Evolutionary conservation across 2,888 invertebrate species (phyloP).

Genomic region (Colletes collaris): DNA sequence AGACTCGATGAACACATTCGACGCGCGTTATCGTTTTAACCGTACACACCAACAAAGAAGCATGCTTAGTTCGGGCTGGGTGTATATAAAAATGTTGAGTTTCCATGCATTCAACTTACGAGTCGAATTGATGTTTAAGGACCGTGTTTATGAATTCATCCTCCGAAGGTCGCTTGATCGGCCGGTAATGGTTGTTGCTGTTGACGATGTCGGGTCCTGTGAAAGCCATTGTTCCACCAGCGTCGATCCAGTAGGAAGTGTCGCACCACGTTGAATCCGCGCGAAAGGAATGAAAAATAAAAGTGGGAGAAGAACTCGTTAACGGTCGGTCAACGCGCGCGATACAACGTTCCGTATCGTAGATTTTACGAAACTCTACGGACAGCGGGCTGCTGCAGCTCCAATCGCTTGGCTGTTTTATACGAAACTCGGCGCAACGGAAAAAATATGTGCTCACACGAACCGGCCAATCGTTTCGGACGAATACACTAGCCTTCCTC

Average conservation of each 20-base stretch:
- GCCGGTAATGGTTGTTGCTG: conserved; percentile 61
- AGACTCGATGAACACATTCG: too few relatives aligned
- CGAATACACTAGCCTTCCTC: conserved; percentile 37
- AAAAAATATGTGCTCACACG: conserved; percentile 51
- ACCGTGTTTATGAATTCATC: conserved; percentile 75
- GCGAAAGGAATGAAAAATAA: not conserved
- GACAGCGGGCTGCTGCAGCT: conserved; percentile 37
- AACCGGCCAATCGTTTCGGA: conserved; percentile 59
- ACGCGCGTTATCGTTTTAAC: too few relatives aligned
- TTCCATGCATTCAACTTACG: conserved; percentile 52
- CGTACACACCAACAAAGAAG: too few relatives aligned
- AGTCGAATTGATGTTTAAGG: conserved; percentile 68
- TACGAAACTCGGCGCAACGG: conserved; percentile 44
- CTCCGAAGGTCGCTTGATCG: conserved; percentile 72
- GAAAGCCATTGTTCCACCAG: conserved; percentile 71
- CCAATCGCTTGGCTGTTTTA: conserved; percentile 52
- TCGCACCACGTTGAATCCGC: not conserved
- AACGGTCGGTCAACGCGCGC: not conserved
- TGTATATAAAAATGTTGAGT: too few relatives aligned
- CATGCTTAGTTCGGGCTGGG: too few relatives aligned
- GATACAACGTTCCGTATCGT: conserved; percentile 3
- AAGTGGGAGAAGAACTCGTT: not conserved
- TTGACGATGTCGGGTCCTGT: conserved; percentile 61
- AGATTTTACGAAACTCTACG: conserved; percentile 25
- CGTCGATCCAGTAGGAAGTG: not conserved